Evolutionary conservation across 2,888 invertebrate species (phyloP), one percentile per base, ranked within the genome.

Genomic region (Pseudeuparius sepicola): DNA sequence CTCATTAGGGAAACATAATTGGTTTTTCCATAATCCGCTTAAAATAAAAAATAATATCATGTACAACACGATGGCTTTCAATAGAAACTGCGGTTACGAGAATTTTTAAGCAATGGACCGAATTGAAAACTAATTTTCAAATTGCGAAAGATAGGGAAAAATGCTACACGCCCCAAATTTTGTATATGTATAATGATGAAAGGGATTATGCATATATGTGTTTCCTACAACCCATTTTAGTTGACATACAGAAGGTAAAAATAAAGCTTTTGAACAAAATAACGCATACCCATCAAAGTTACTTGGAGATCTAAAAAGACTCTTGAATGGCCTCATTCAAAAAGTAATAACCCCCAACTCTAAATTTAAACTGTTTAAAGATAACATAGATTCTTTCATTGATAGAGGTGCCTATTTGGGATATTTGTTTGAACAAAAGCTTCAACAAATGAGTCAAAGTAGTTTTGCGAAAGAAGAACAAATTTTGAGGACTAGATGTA

Each of bases 121-220:
- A 52, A 34, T 40, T 56, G 24, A 52, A 55, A 45, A 45, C 51
- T 4, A 48, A 46, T 44, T 52, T 52, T 48, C 10, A 26, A 23
- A 36, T 51, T 12, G 41, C 39, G 14, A 42, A 39, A 34, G 13
- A 34, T 3, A 36, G 35, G 14, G 51, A 55, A 31, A 53, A 48
- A 34, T 54, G 55, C 42, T 53, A 51, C 34, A 47, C 47, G 6
- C 52, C 55, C 5, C 44, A 55, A 39, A 36, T 47, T n/a, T 34
- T 55, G 12, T 43, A 48, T 10, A 50, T 56, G 44, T 53, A 53
- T 35, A 29, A 30, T 12, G 51, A 53, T 40, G 44, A 47, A 4
- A 31, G n/a, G 11, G 51, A 55, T 42, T 46, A 45, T 24, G 40
- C 42, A 5, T 55, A 4, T 26, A 12, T 33, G 11, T 16, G 7